phyloP scores from a whole-genome alignment of 2,888 invertebrate genomes.

The Caenorhabditis auriculariae region DNA sequence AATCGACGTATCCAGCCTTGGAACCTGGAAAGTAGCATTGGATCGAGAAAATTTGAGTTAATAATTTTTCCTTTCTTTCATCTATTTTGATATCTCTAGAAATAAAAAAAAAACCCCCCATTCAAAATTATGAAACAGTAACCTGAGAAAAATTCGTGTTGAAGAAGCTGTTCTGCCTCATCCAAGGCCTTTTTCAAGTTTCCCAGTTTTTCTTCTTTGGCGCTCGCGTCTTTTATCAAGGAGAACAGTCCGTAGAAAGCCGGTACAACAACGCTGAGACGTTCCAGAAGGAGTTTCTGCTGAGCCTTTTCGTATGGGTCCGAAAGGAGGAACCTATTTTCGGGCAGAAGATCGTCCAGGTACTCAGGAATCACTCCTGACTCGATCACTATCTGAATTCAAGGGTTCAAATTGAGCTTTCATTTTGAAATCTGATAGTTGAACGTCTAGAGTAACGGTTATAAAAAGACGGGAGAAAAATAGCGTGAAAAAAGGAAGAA shows the following conservation, averaged over 20 bases:
- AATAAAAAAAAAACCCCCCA: background rate
- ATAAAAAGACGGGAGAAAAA: no score
- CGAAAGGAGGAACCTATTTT: slow-evolving; percentile 71
- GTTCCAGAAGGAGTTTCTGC: slow-evolving; percentile 75
- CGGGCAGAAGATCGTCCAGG: slow-evolving; percentile 78
- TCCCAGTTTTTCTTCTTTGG: slow-evolving; percentile 24
- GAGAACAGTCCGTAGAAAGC: slow-evolving; percentile 30
- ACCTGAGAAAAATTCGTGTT: slow-evolving; percentile 42
- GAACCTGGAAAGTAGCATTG: slow-evolving; percentile 25
- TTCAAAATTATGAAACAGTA: no score
- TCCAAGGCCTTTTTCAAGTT: slow-evolving; percentile 30
- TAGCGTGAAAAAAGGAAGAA: no score
- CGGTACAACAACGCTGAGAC: slow-evolving; percentile 65
- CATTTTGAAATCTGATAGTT: no score
- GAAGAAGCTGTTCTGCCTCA: slow-evolving; percentile 37
- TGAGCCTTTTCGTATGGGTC: slow-evolving; percentile 75
- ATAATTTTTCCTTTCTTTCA: no score
- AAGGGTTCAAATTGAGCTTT: no score
- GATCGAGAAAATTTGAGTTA: no score
- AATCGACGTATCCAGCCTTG: slow-evolving; percentile 39
- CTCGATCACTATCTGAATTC: slow-evolving; percentile 74
- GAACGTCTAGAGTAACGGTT: no score
- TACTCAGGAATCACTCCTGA: slow-evolving; percentile 79
- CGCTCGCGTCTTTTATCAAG: slow-evolving; percentile 15
- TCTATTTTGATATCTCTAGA: background rate